phyloP scores from a whole-genome alignment of 1,140 invertebrate species.

The Manduca sexta region DNA sequence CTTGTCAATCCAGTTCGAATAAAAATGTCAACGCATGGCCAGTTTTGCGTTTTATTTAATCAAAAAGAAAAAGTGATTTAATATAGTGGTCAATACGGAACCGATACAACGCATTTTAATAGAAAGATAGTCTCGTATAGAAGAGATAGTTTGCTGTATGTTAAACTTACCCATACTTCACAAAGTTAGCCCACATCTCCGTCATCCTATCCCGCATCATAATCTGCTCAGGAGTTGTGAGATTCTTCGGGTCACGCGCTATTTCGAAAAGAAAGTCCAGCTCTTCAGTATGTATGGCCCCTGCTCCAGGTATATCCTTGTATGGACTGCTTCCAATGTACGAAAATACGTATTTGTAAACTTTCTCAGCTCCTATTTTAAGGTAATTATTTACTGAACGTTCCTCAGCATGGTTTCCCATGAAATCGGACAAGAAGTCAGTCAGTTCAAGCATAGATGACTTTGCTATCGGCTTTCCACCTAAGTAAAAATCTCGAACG shows the following conservation, averaged over 20 bases:
- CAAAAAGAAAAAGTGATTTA: too few species aligned
- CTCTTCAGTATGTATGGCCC: conserved; percentile 26
- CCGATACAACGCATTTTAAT: too few species aligned
- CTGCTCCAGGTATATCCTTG: conserved; percentile 20
- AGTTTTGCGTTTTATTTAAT: too few species aligned
- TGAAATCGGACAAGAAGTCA: conserved; percentile 22
- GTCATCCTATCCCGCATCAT: conserved; percentile 20
- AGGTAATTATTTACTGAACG: conserved; percentile 15
- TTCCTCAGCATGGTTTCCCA: conserved; percentile 16
- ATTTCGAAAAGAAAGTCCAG: conserved; percentile 22
- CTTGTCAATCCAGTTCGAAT: too few species aligned
- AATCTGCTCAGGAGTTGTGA: conserved; percentile 11
- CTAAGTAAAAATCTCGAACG: conserved; percentile 20
- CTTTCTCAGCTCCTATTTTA: conserved; percentile 5
- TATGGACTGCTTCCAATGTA: conserved; percentile 19
- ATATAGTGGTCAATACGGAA: too few species aligned
- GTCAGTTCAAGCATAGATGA: conserved; percentile 14
- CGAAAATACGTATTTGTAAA: conserved; percentile 29
- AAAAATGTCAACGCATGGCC: too few species aligned
- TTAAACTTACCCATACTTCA: conserved; percentile 24
- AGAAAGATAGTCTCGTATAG: too few species aligned
- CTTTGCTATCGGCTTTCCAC: conserved; percentile 7
- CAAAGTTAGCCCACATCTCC: conserved; percentile 24
- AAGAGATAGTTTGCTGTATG: neutral
- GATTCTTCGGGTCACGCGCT: neutral